Conservation (phyloP, 1,140 invertebrate species). For the Grapholita molesta region DNA sequence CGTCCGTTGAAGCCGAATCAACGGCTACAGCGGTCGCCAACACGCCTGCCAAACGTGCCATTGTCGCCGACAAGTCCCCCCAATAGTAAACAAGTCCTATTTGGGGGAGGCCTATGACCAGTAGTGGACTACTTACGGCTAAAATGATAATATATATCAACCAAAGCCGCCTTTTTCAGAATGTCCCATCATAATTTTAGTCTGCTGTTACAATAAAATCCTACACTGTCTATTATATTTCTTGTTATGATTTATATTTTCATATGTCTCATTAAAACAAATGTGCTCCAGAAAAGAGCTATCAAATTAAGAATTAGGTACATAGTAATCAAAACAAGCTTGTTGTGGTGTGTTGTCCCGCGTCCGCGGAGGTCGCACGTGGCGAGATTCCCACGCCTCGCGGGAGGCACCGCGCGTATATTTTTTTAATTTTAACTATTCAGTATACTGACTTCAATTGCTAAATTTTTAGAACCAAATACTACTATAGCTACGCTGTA, state of each 20-base stretch:
- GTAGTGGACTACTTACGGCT: too few relatives aligned
- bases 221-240: neutral
- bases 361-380: constrained; percentile 44
- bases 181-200: too few relatives aligned
- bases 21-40: too few relatives aligned
- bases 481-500: too few relatives aligned
- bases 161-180: too few relatives aligned
- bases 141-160: too few relatives aligned
- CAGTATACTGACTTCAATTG: constrained; percentile 20
- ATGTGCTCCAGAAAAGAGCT: neutral
- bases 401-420: constrained; percentile 30
- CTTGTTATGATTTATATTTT: neutral
- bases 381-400: constrained; percentile 49
- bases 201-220: too few relatives aligned
- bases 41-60: too few relatives aligned
- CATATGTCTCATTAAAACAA: neutral
- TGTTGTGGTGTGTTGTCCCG: neutral
- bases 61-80: too few relatives aligned
- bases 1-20: too few relatives aligned
- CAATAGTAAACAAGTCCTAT: too few relatives aligned
- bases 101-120: too few relatives aligned
- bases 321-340: neutral
- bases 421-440: neutral
- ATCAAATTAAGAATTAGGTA: neutral
- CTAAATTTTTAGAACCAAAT: neutral